Conservation (phyloP, 2,888 invertebrate species). For the Leucophenga montana region DNA sequence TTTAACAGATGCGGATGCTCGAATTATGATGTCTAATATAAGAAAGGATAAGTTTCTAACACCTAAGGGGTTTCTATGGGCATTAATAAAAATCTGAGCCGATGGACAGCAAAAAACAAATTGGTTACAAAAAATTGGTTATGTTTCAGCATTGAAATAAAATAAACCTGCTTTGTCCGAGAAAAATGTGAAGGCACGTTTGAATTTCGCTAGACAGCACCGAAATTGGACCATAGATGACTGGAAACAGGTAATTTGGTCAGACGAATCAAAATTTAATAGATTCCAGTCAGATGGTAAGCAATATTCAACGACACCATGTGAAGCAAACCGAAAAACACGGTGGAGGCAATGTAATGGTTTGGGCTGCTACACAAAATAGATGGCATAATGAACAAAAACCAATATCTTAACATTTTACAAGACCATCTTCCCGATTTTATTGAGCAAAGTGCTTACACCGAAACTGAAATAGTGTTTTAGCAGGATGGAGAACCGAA, state of each 20-base stretch:
- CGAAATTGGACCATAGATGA: constrained; percentile 30
- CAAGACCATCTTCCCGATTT: too few species aligned
- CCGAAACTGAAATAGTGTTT: too few species aligned
- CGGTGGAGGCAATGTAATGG: constrained; percentile 38
- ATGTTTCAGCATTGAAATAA: constrained; percentile 6
- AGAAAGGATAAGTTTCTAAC: constrained; percentile 3
- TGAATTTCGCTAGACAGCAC: too few species aligned
- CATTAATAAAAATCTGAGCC: constrained; percentile 19
- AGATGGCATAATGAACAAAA: constrained; percentile 34
- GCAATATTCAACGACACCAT: constrained; percentile 15
- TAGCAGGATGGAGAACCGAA: too few species aligned
- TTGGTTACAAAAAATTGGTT: too few species aligned
- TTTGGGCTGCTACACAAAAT: constrained; percentile 34
- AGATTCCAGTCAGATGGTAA: constrained; percentile 22
- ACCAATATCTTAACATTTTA: constrained; percentile 35
- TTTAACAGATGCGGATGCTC: not conserved
- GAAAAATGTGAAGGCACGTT: constrained; percentile 24
- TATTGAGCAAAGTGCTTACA: too few species aligned
- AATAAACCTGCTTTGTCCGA: too few species aligned
- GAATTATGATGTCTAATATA: not conserved
- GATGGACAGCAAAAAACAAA: constrained; percentile 24
- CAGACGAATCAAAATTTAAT: constrained; percentile 27
- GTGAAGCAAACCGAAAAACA: constrained; percentile 36
- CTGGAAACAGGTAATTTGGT: constrained; percentile 33
- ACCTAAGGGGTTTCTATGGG: constrained; percentile 8